Conservation (phyloP, 2,113 vertebrate genomes). For the Paratilapia polleni region DNA sequence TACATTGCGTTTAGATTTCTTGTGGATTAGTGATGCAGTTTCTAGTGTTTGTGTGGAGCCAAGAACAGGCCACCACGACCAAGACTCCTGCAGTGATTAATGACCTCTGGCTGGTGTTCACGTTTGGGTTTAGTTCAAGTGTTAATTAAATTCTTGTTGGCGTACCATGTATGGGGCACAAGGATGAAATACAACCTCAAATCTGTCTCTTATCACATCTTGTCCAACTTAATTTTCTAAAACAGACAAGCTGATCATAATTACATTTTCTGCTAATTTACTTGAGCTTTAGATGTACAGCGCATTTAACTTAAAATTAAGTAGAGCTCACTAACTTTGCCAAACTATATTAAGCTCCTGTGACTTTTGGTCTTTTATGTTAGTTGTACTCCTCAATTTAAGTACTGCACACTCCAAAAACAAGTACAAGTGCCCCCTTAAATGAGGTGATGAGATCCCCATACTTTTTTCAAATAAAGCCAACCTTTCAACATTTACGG, state of each 20-base stretch:
- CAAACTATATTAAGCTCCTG: too few relatives aligned
- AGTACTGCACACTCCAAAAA: not conserved
- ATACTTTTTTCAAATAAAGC: not conserved
- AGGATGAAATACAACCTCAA: too few relatives aligned
- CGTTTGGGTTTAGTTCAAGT: not conserved
- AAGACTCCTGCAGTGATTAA: too few relatives aligned
- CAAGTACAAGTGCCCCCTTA: not conserved
- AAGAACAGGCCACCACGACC: not conserved
- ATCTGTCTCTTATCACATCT: too few relatives aligned
- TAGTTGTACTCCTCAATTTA: not conserved
- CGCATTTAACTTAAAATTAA: too few relatives aligned
- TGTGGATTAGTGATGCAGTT: not conserved
- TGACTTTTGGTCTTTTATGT: too few relatives aligned
- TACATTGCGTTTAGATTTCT: not conserved
- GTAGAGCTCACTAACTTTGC: too few relatives aligned
- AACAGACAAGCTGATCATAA: accelerated
- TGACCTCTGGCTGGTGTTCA: accelerated
- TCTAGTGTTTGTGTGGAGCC: not conserved
- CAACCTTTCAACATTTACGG: not conserved
- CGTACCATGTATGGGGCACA: too few relatives aligned
- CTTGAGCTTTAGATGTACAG: too few relatives aligned
- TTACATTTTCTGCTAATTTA: not conserved
- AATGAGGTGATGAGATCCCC: not conserved
- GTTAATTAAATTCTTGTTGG: too few relatives aligned
- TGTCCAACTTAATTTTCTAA: too few relatives aligned